Evolutionary conservation across 2,113 vertebrate genomes (phyloP).

Genomic region (Butastur rufipennis): DNA sequence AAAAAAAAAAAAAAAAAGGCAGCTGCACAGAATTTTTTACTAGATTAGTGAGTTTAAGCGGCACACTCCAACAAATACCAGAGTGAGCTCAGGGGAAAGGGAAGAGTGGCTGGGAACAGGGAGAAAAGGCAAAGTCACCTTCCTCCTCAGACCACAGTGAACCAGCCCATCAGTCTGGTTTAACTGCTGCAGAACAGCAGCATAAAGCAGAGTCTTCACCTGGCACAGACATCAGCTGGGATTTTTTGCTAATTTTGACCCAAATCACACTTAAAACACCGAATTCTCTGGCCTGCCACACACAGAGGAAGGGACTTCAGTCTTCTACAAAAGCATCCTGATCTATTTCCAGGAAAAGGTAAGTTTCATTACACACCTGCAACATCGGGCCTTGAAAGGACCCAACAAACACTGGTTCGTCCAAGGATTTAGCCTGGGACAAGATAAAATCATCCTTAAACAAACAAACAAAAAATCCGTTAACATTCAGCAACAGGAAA

Average conservation of each 20-base stretch:
- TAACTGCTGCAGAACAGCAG: not conserved
- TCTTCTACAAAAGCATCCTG: not conserved
- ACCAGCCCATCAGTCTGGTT: not conserved
- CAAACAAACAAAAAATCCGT: not conserved
- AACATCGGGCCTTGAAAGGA: not conserved
- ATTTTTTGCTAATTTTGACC: not conserved
- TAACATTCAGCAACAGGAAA: not conserved
- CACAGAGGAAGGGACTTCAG: not conserved
- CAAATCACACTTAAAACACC: not conserved
- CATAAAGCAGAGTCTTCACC: not conserved
- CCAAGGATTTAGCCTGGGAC: not conserved
- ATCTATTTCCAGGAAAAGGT: not conserved
- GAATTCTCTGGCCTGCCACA: not conserved
- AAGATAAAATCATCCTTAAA: not conserved
- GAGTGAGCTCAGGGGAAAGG: not conserved
- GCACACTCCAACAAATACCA: not conserved
- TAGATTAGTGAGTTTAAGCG: not conserved
- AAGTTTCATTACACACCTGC: not conserved
- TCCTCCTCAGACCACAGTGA: not conserved
- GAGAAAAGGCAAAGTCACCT: not conserved
- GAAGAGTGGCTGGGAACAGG: not conserved
- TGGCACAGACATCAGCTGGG: not conserved
- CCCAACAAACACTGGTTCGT: not conserved
- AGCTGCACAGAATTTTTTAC: not conserved
- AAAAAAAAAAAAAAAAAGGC: not conserved